Conservation (phyloP, 1,140 invertebrate genomes). For the Drosophila orosa region DNA sequence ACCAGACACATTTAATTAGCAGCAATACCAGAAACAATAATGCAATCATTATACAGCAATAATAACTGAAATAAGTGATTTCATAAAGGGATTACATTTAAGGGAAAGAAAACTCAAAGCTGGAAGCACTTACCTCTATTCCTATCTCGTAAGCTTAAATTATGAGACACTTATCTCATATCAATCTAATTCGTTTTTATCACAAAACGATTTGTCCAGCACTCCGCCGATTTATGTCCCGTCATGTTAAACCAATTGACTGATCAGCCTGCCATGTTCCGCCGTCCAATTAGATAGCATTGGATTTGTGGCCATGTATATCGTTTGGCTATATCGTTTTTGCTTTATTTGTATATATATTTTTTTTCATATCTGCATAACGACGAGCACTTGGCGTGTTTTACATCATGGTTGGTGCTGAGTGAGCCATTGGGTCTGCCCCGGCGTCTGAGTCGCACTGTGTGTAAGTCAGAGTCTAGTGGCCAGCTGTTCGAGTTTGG, state of each 20-base stretch:
- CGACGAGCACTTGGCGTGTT: slow-evolving; percentile 41
- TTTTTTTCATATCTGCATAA: slow-evolving; percentile 32
- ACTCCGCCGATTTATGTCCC: slow-evolving; percentile 45
- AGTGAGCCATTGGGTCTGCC: slow-evolving; percentile 21
- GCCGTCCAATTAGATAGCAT: slow-evolving; percentile 39
- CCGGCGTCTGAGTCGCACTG: slow-evolving; percentile 1
- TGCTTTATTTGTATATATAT: slow-evolving; percentile 1
- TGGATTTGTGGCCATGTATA: slow-evolving; percentile 10
- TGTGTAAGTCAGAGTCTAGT: slow-evolving; percentile 11
- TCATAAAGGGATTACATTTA: background rate
- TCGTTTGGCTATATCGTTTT: slow-evolving; percentile 9
- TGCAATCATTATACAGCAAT: background rate
- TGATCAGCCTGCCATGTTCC: slow-evolving; percentile 33
- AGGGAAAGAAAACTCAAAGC: background rate
- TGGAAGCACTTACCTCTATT: background rate
- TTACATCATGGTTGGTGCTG: slow-evolving; percentile 37
- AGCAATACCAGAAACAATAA: background rate
- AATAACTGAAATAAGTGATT: background rate
- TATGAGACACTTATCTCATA: slow-evolving; percentile 23
- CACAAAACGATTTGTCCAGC: slow-evolving; percentile 58
- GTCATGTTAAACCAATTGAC: slow-evolving; percentile 42
- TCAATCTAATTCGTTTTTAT: slow-evolving; percentile 53
- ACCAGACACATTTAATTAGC: slow-evolving; percentile 6
- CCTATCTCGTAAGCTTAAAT: slow-evolving; percentile 1
- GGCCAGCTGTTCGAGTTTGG: slow-evolving; percentile 20